phyloP scores from a whole-genome alignment of 1,140 invertebrate genomes.

The Littorina saxatilis region DNA sequence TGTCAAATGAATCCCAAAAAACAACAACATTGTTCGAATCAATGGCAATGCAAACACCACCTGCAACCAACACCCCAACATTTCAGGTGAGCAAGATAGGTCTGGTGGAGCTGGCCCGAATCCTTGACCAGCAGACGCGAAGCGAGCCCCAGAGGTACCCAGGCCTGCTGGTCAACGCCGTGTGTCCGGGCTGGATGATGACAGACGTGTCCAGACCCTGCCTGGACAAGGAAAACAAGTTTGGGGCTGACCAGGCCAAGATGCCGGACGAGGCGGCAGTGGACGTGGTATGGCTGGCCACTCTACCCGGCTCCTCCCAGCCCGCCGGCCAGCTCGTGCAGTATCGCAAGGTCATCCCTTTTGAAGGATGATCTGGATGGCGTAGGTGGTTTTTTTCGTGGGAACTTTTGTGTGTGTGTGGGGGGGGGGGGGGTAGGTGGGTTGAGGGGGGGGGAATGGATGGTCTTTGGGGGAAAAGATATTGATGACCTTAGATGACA shows the following conservation, averaged over 20 bases:
- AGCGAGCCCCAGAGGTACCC: slow-evolving; percentile 17
- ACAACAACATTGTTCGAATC: too few species aligned
- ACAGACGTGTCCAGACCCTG: slow-evolving; percentile 33
- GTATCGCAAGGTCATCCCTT: slow-evolving; percentile 27
- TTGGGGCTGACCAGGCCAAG: slow-evolving; percentile 25
- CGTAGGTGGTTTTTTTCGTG: too few species aligned
- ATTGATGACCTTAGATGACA: too few species aligned
- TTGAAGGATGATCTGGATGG: slow-evolving; percentile 21
- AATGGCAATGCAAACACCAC: too few species aligned
- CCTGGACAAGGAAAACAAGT: slow-evolving; percentile 24
- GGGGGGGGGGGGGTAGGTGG: too few species aligned
- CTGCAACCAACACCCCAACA: not conserved
- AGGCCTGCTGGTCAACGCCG: slow-evolving; percentile 44
- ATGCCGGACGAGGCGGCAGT: slow-evolving; percentile 35
- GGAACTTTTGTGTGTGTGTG: too few species aligned
- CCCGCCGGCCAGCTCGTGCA: slow-evolving; percentile 42
- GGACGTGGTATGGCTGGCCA: slow-evolving; percentile 47
- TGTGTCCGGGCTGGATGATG: slow-evolving; percentile 49
- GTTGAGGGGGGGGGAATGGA: too few species aligned
- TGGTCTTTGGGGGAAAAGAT: too few species aligned
- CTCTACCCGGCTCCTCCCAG: slow-evolving; percentile 35
- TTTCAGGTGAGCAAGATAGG: slow-evolving; percentile 34
- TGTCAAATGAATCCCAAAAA: too few species aligned
- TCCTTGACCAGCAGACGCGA: slow-evolving; percentile 27
- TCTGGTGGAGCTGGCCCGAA: slow-evolving; percentile 37